These are phyloP conservation scores for Diadophis punctatus DNA, from an alignment of 2,113 vertebrate genomes.

Conservation along the genomic window DNA sequence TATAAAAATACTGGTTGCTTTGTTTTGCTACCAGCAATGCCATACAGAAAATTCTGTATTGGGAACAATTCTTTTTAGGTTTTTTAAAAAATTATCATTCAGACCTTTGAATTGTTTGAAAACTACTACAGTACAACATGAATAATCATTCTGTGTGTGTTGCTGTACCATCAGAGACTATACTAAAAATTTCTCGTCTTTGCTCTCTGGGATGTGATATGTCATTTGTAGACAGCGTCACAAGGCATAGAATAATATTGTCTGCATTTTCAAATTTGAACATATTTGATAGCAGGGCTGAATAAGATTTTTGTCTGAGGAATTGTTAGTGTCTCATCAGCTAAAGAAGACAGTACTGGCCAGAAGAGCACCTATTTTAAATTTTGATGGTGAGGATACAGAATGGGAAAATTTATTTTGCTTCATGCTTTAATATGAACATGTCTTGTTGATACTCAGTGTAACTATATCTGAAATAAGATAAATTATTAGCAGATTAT, in stretches of 20 bases:
- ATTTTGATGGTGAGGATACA: neutral
- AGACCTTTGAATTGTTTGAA: too few species aligned
- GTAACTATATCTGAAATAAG: neutral
- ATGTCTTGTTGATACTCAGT: neutral
- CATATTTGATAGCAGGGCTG: neutral
- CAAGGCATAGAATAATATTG: neutral
- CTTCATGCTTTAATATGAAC: neutral
- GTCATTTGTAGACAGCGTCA: neutral
- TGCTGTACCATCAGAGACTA: neutral
- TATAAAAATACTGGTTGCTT: neutral
- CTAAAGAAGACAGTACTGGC: neutral
- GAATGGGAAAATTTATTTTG: neutral
- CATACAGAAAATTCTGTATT: neutral
- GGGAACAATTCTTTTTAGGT: neutral
- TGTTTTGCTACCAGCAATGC: neutral
- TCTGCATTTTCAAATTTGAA: neutral
- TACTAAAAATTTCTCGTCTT: neutral
- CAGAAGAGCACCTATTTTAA: neutral
- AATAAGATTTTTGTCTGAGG: neutral
- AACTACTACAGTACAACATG: neutral
- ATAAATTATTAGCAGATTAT: neutral
- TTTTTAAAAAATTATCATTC: neutral
- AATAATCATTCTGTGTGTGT: neutral
- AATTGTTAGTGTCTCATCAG: neutral
- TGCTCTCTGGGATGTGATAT: neutral